These are phyloP conservation scores for Podocnemis expansa DNA, from an alignment of 2,113 vertebrate genomes.

Conservation along the genomic window DNA sequence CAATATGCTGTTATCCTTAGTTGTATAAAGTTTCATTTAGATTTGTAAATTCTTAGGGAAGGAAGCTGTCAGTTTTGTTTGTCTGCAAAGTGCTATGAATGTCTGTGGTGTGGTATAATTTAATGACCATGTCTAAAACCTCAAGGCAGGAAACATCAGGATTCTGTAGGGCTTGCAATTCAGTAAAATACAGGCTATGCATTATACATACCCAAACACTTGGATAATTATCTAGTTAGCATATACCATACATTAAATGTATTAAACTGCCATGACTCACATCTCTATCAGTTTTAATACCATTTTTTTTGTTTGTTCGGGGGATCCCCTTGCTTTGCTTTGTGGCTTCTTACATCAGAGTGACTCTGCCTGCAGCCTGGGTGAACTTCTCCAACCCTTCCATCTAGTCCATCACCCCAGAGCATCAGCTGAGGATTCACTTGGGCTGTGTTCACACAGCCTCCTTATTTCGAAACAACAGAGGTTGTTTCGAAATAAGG, in stretches of 20 bases:
- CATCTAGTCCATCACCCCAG: neutral
- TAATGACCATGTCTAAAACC: neutral
- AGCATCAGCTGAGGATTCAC: neutral
- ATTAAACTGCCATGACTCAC: neutral
- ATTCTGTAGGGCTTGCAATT: neutral
- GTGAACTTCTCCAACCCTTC: no score
- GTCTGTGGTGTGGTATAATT: neutral
- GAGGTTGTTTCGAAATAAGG: no score
- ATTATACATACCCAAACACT: neutral
- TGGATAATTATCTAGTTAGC: neutral
- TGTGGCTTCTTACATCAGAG: neutral
- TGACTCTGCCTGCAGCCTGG: no score
- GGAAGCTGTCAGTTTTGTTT: neutral
- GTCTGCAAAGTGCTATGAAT: neutral
- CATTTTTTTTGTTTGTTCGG: neutral
- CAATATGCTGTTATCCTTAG: neutral
- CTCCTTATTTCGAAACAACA: no score
- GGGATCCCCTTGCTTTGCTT: neutral
- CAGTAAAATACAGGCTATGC: neutral
- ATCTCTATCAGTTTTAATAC: neutral
- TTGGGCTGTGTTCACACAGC: no score
- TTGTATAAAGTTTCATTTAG: neutral
- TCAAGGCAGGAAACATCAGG: neutral
- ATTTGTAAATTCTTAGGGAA: constrained; percentile 26
- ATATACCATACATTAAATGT: neutral